Evolutionary conservation across 2,888 invertebrate species (phyloP).

Genomic region (Troides oblongomaculatus): DNA sequence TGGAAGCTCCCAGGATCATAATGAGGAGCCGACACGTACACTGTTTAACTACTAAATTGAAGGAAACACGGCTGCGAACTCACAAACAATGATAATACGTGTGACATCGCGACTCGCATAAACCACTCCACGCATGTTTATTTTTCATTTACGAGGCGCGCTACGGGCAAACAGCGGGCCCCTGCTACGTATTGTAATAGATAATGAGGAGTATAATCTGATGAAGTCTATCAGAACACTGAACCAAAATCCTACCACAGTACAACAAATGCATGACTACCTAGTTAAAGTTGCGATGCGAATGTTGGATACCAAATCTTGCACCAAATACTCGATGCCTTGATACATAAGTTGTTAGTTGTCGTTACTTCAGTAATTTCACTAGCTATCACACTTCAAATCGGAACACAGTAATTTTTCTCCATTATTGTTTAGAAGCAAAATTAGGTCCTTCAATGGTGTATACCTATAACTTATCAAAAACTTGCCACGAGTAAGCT

Average conservation of each 20-base stretch:
- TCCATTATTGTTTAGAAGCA: too few species aligned
- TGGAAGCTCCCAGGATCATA: conserved; percentile 11
- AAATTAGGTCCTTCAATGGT: too few species aligned
- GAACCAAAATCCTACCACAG: not conserved
- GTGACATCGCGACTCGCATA: conserved; percentile 60
- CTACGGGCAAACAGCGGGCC: conserved; percentile 48
- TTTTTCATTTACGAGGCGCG: conserved; percentile 74
- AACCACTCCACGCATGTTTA: conserved; percentile 70
- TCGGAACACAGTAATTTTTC: too few species aligned
- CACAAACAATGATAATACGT: conserved; percentile 67
- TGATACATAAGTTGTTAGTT: too few species aligned
- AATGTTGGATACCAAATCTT: too few species aligned
- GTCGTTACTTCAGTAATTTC: too few species aligned
- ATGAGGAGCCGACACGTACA: conserved; percentile 32
- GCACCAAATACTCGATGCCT: too few species aligned
- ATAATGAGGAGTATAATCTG: conserved; percentile 35
- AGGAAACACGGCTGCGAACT: conserved; percentile 41
- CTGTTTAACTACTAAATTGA: conserved; percentile 44
- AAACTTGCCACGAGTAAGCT: too few species aligned
- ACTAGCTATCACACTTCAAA: too few species aligned
- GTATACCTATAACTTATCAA: too few species aligned
- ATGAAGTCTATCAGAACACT: not conserved
- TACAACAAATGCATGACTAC: too few species aligned
- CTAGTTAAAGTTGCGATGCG: too few species aligned
- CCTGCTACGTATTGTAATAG: conserved; percentile 49